Percentiles rank a stretch among this genome's conserved stretches.
Evolutionary conservation across 1,140 invertebrate genomes (phyloP).

Genomic region (Littorina saxatilis): DNA sequence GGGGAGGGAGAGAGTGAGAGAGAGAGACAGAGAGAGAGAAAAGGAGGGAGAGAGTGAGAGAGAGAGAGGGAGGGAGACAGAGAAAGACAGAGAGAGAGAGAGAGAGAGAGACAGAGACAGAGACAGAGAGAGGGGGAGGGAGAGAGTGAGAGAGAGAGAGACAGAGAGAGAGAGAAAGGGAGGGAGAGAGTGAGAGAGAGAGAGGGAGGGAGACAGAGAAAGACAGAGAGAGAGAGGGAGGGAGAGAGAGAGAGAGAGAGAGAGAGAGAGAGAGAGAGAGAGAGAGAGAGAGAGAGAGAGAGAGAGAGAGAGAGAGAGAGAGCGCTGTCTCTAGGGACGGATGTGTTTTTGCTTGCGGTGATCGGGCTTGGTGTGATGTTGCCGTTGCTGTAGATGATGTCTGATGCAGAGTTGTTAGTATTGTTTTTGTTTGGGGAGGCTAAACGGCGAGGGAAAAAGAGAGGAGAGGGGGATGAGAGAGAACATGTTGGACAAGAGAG

Average conservation of each 20-base stretch:
- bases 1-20: background rate
- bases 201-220: background rate
- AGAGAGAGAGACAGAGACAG: background rate
- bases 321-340: too few species aligned
- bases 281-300: background rate
- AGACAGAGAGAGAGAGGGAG: background rate
- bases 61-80: background rate
- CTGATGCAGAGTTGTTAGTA: too few species aligned
- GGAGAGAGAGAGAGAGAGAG: background rate
- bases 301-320: background rate
- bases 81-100: conserved; percentile 3
- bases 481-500: background rate
- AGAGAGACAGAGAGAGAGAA: background rate
- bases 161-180: conserved; percentile 2
- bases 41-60: too few species aligned
- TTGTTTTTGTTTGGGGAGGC: too few species aligned
- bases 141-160: too few species aligned
- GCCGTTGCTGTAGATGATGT: too few species aligned
- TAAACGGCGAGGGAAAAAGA: too few species aligned
- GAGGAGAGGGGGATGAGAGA: background rate
- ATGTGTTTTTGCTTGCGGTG: too few species aligned
- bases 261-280: background rate
- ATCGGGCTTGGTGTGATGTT: too few species aligned
- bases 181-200: background rate
- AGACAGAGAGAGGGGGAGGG: background rate